Percentiles rank a stretch among this genome's conserved stretches.
Evolutionary conservation across 2,888 invertebrate species (phyloP).

Genomic region (Celastrina argiolus): DNA sequence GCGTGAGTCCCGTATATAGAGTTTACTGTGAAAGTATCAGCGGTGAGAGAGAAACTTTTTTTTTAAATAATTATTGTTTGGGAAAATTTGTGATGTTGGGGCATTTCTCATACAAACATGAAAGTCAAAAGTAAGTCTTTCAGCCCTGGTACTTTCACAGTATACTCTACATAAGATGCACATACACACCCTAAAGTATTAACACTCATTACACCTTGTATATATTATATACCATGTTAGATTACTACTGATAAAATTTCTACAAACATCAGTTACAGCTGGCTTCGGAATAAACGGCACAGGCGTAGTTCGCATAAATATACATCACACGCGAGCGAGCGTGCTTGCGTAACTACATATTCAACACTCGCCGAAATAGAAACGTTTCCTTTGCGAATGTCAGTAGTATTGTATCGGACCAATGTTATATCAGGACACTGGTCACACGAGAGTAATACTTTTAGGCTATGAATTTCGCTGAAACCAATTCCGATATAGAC

Average conservation of each 20-base stretch:
- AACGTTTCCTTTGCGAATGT: not conserved
- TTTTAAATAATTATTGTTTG: no score
- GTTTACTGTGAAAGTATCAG: no score
- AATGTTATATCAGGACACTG: not conserved
- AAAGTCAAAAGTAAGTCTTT: no score
- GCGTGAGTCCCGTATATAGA: no score
- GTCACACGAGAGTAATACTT: not conserved
- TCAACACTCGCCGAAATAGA: not conserved
- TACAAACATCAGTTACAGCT: not conserved
- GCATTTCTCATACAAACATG: no score
- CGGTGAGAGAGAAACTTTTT: no score
- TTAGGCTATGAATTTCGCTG: not conserved
- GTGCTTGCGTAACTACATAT: slow-evolving; percentile 2
- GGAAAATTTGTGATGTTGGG: no score
- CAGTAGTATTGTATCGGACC: not conserved
- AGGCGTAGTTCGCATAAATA: not conserved
- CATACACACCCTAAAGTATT: no score
- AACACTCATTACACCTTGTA: no score
- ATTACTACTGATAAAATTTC: not conserved
- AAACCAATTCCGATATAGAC: not conserved
- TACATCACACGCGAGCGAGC: not conserved
- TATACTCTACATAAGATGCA: no score
- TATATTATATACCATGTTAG: not conserved
- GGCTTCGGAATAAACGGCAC: not conserved
- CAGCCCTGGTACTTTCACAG: no score